These are phyloP conservation scores for Gerris lacustris DNA, from an alignment of 2,888 invertebrate species.

Conservation along the genomic window DNA sequence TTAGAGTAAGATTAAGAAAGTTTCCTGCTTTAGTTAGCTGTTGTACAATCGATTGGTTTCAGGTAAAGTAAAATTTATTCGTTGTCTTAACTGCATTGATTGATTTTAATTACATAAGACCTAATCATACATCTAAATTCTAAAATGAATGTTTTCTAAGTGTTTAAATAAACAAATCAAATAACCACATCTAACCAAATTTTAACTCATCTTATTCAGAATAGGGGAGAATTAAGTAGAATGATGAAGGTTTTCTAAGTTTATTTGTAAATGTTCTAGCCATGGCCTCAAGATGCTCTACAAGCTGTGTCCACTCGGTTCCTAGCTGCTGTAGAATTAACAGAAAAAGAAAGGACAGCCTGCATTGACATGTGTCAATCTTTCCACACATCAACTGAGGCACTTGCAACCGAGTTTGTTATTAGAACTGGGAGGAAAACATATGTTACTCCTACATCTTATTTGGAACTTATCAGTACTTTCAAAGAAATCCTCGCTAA, in stretches of 20 bases:
- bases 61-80: slow-evolving; percentile 38
- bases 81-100: neutral
- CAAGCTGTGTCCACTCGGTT: slow-evolving; percentile 77
- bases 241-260: too few species aligned
- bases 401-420: slow-evolving; percentile 52
- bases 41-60: slow-evolving; percentile 94
- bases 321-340: slow-evolving; percentile 64
- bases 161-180: too few species aligned
- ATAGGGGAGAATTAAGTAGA: too few species aligned
- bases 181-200: too few species aligned
- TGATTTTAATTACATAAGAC: neutral
- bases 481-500: slow-evolving; percentile 65
- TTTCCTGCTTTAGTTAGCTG: slow-evolving; percentile 89
- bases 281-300: slow-evolving; percentile 89
- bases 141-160: too few species aligned
- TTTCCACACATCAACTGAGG: slow-evolving; percentile 74
- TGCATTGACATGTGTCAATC: slow-evolving; percentile 81
- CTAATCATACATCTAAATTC: neutral
- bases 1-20: slow-evolving; percentile 69
- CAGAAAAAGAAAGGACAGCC: slow-evolving; percentile 56
- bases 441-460: slow-evolving; percentile 89
- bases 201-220: too few species aligned
- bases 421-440: slow-evolving; percentile 58
- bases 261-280: slow-evolving; percentile 37
- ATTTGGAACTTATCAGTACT: slow-evolving; percentile 79